Base-by-base conservation (phyloP, 1,140 invertebrate genomes). In the Drosophila varians region DNA sequence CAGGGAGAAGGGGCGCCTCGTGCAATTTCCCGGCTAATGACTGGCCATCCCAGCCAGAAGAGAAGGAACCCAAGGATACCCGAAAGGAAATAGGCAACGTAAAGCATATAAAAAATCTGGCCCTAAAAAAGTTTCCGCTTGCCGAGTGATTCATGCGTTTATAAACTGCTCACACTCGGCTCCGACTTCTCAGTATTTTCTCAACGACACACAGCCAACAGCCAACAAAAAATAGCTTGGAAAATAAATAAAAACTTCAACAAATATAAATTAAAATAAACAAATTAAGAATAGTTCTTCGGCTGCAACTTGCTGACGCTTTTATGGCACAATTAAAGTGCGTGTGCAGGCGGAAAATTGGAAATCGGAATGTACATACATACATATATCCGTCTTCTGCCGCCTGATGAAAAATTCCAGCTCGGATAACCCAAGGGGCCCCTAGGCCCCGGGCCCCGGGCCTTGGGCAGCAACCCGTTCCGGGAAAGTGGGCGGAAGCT, bases 261-360 rank as follows among this genome's bases (percentile, higher is more conserved):
- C 82, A 76, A 74, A 87, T 87, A 87, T 87, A 80, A 87, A 80
- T 87, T 76, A 74, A 86, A 86, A 87, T 69, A 86, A 87, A 77
- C 80, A 86, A 84, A 86, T 79, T 74, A 80, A 58, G 51, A 70
- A 73, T 79, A 87, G 61, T 74, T 61, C 23, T 40, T 42, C 25
- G 54, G 26, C 42, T 23, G 45, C 76, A 58, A 46, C 43, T 28
- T 53, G 80, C 56, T 87, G 80, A 86, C 77, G 80, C 52, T 69
- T 86, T 86, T 86, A 86, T 86, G 84, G 77, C 62, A 77, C 73
- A 86, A 84, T 84, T 84, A 84, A 76, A 77, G 66, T 42, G 56
- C 38, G 53, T 48, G 56, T 46, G 40, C 34, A 16, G 6, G 18
- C 55, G 25, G 43, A 18, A 54, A 43, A 47, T 60, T 48, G 55